Conservation (phyloP, 37 sponge, comb jelly and placozoan genomes). For the Tethya wilhelma region DNA sequence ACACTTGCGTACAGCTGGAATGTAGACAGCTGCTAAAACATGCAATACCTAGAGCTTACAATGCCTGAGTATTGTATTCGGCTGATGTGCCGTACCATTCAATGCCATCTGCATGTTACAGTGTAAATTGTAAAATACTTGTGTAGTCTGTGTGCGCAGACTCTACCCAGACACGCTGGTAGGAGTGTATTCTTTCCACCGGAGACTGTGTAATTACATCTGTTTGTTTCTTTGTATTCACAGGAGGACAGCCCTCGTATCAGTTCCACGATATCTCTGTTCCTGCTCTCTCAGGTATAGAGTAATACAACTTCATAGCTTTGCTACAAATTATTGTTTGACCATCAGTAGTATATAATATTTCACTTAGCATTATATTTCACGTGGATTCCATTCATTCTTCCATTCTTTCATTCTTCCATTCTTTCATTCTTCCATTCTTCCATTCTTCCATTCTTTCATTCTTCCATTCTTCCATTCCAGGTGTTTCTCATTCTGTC, state of each 20-base stretch:
- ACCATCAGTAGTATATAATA: neutral
- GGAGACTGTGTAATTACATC: too few species aligned
- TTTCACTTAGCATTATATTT: neutral
- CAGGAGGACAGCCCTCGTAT: constrained; percentile 70
- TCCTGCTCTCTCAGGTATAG: constrained; percentile 90
- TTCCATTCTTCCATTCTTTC: neutral
- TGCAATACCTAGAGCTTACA: too few species aligned
- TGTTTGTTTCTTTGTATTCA: neutral
- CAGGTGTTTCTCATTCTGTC: constrained; percentile 76
- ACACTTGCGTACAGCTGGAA: too few species aligned
- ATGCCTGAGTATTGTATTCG: too few species aligned
- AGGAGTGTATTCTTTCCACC: too few species aligned
- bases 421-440: constrained; percentile 1
- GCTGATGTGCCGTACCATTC: too few species aligned
- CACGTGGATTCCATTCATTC: neutral
- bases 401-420: neutral
- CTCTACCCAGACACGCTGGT: too few species aligned
- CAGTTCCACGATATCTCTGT: constrained; percentile 78
- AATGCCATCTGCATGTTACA: too few species aligned
- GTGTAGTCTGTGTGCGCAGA: too few species aligned
- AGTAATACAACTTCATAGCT: neutral
- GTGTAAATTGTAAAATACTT: too few species aligned
- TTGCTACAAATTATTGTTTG: neutral
- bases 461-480: neutral
- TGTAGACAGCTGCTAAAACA: too few species aligned